Base-by-base conservation (phyloP, 2,888 invertebrate species). In the Ennomos fuscantarius region DNA sequence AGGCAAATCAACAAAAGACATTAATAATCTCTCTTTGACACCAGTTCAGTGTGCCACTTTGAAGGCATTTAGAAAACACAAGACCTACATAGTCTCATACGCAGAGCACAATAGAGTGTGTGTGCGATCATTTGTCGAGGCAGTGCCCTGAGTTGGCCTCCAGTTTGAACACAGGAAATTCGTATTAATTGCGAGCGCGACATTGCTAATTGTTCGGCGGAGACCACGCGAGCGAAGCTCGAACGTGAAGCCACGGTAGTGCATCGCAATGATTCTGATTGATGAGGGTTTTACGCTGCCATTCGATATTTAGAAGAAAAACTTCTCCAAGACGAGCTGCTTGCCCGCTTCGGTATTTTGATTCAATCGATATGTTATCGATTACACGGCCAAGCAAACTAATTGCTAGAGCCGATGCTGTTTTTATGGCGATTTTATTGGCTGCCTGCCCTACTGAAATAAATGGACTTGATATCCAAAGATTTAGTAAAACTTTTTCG, bases 101-200 rank as follows among this genome's bases (percentile, higher is more conserved):
- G 46, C 24, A 33, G 48, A 49, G 47, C 35, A 58, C 53, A 58
- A 60, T 46, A 40, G 55, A 44, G 49, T 46, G 54, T 49, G 43
- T 43, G 44, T 40, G 53, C 50, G 33, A 57, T 61, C 57, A 57
- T 62, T 62, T 55, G 56, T 59, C 62, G 50, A 63, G 55, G 55
- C 59, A 62, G 60, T 52, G 58, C 42, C 43, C 51, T 56, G 50
- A 53, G 54, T 13, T 63, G 57, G 53, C 58, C 58, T 59, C 58
- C 44, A 45, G 83, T 81, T 79, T 78, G 79, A 77, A 74, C 85
- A 86, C 91, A 88, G 91, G 92, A 92, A 85, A 89, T 89, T 88
- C 80, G 83, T 86, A 89, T 86, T 91, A 92, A 92, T 90, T 91
- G 87, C 72, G 73, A 73, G 69, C 70, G 76, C 73, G 78, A 74